phyloP scores from a whole-genome alignment of 2,888 invertebrate species.

The Ischnus inquisitorius region DNA sequence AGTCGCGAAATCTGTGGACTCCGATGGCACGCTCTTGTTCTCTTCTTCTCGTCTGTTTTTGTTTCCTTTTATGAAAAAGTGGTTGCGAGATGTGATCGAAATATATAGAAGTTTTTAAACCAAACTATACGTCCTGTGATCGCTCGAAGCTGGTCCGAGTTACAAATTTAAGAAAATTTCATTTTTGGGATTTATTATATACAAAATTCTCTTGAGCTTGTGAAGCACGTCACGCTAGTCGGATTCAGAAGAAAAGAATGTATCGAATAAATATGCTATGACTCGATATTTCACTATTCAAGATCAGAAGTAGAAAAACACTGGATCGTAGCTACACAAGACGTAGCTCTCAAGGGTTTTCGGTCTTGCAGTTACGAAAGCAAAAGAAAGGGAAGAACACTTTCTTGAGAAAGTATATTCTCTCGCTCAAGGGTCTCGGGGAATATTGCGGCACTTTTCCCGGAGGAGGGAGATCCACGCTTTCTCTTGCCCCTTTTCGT shows the following conservation, averaged over 20 bases:
- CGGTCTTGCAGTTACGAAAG: constrained; percentile 9
- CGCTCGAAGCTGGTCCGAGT: background rate
- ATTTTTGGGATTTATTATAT: too few species aligned
- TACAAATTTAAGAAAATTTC: background rate
- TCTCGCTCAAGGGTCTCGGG: constrained; percentile 25
- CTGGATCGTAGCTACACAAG: background rate
- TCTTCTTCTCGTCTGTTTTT: background rate
- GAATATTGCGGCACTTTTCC: constrained; percentile 56
- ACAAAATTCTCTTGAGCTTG: too few species aligned
- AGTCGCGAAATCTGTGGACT: constrained; percentile 9
- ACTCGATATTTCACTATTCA: background rate
- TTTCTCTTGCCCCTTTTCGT: background rate
- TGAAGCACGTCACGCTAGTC: too few species aligned
- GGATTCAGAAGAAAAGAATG: too few species aligned
- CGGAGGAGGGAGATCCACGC: constrained; percentile 19
- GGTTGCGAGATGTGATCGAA: too few species aligned
- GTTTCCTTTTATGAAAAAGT: background rate
- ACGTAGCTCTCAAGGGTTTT: background rate
- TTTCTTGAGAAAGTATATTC: constrained; percentile 16
- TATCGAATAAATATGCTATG: background rate
- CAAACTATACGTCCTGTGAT: background rate
- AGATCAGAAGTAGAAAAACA: background rate
- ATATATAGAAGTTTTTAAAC: background rate
- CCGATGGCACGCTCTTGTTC: background rate
- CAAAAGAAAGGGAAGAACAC: constrained; percentile 11